A percentile compares a stretch with the other conserved stretches of the same genome.
Conservation (phyloP, 2,113 vertebrate genomes). For the Amblyornis subalaris region DNA sequence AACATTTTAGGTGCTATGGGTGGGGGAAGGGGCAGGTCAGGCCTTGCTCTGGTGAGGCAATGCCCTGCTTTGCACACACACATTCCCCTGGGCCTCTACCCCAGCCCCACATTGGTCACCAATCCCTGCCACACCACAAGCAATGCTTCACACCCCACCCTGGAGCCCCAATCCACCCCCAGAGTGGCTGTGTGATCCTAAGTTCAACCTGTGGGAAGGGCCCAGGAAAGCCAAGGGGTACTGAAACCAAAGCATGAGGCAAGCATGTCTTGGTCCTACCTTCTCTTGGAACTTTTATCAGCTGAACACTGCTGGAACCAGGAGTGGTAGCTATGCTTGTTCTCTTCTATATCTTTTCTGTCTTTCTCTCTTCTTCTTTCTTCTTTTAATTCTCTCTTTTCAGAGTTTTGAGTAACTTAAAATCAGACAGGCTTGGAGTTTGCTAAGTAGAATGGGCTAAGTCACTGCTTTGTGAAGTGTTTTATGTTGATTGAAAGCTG, state of each 20-base stretch:
- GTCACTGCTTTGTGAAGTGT: not conserved
- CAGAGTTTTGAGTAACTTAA: not conserved
- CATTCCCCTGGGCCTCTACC: too few relatives aligned
- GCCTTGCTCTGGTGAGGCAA: not conserved
- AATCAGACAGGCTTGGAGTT: not conserved
- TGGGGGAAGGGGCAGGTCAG: not conserved
- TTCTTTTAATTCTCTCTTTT: not conserved
- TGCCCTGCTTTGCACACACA: not conserved
- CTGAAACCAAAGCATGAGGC: not conserved
- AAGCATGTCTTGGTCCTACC: not conserved
- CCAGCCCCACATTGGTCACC: not conserved
- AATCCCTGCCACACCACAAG: not conserved
- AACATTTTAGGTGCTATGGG: not conserved
- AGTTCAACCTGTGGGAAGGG: not conserved
- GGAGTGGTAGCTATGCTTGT: too few relatives aligned
- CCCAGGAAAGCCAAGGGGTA: not conserved
- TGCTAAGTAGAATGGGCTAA: not conserved
- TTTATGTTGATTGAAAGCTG: not conserved
- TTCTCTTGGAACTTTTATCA: not conserved
- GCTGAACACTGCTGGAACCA: not conserved
- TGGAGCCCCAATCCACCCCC: not conserved
- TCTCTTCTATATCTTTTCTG: not conserved
- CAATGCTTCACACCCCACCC: not conserved
- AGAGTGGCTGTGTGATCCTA: too few relatives aligned
- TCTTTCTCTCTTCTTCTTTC: not conserved